Evolutionary conservation across 2,113 vertebrate genomes (phyloP).

Genomic region (Cephalopterus ornatus): DNA sequence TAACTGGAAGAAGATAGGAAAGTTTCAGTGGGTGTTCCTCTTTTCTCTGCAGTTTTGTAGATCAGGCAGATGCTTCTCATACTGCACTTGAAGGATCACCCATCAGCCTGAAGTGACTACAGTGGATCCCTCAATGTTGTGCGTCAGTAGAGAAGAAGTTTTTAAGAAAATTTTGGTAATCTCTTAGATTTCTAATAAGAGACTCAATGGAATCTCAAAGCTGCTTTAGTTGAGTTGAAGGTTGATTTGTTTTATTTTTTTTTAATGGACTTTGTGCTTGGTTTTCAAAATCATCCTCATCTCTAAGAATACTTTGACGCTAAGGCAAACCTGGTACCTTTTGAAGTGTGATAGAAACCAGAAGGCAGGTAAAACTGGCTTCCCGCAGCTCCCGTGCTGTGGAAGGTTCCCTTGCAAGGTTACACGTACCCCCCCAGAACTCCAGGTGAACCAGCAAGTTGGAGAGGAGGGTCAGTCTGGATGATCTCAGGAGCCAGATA

Average conservation of each 20-base stretch:
- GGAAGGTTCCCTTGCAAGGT: background rate
- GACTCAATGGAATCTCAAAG: background rate
- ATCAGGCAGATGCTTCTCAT: background rate
- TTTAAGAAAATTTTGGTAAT: background rate
- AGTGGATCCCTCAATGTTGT: background rate
- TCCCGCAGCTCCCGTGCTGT: background rate
- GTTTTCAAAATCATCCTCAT: background rate
- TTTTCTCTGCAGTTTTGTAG: background rate
- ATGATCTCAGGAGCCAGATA: background rate
- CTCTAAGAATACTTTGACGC: background rate
- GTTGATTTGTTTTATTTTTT: background rate
- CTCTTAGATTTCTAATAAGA: background rate
- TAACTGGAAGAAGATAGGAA: background rate
- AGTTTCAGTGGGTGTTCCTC: background rate
- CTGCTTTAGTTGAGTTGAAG: background rate
- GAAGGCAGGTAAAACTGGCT: slow-evolving; percentile 1
- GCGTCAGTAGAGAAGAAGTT: background rate
- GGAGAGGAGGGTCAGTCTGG: background rate
- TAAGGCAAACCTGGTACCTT: background rate
- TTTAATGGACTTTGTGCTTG: background rate
- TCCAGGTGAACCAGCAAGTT: rapidly evolving
- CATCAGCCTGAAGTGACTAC: background rate
- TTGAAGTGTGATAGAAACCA: background rate
- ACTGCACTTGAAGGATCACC: background rate
- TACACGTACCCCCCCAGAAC: background rate